phyloP scores from a whole-genome alignment of 1,140 invertebrate species.

The Pachypsylla venusta region DNA sequence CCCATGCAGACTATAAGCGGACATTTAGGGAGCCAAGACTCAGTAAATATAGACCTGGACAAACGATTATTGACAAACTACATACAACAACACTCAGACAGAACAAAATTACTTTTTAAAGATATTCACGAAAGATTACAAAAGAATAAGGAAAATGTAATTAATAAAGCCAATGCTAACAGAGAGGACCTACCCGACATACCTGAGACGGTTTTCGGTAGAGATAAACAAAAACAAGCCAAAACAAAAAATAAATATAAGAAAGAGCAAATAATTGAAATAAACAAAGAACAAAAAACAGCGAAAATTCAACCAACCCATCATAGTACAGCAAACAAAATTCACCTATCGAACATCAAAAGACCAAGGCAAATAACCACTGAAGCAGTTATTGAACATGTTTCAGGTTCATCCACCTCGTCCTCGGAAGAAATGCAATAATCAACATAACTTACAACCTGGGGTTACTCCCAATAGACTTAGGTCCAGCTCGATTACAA shows the following conservation, averaged over 20 bases:
- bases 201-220: not conserved
- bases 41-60: not conserved
- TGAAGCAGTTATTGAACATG: not conserved
- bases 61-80: not conserved
- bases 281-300: constrained; percentile 3
- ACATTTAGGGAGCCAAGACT: constrained; percentile 2
- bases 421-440: no score
- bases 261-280: not conserved
- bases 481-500: not conserved
- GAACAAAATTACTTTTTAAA: not conserved
- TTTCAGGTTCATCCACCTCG: not conserved
- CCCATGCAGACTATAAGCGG: constrained; percentile 6
- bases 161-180: constrained; percentile 8
- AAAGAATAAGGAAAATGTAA: constrained; percentile 5
- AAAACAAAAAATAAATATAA: not conserved
- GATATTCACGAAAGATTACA: not conserved
- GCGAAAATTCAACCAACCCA: not conserved
- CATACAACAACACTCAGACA: not conserved
- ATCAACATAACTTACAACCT: constrained; percentile 1
- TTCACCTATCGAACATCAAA: not conserved
- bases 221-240: constrained; percentile 6
- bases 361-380: not conserved
- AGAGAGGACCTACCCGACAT: constrained; percentile 2
- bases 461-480: not conserved
- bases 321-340: not conserved